Conservation (phyloP, 2,797 vertebrate species). For the Falco peregrinus region DNA sequence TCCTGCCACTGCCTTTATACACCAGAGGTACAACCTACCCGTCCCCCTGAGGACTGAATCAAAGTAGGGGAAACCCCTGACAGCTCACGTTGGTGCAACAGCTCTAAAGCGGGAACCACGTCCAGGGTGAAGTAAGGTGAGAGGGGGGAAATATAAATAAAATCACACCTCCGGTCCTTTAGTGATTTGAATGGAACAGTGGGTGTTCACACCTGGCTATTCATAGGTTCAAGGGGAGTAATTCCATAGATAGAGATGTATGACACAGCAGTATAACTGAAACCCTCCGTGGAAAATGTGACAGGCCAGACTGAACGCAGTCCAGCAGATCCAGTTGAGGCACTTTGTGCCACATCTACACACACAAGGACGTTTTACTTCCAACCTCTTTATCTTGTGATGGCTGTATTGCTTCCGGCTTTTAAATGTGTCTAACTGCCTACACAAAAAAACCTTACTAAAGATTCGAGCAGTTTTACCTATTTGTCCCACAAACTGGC, state of each 20-base stretch:
- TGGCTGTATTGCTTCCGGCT: background rate
- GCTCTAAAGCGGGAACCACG: background rate
- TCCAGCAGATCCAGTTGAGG: background rate
- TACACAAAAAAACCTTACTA: background rate
- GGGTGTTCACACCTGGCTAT: background rate
- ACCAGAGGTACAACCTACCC: background rate
- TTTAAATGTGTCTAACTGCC: background rate
- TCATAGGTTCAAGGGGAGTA: background rate
- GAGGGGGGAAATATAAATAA: background rate
- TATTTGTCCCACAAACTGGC: background rate
- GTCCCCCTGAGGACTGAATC: fast-evolving
- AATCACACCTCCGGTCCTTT: background rate
- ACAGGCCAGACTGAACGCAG: background rate
- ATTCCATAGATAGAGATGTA: background rate
- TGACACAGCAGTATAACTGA: background rate
- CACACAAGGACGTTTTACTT: background rate
- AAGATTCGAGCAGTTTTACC: background rate
- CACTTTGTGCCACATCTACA: background rate
- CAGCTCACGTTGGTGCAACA: background rate
- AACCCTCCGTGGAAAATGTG: background rate
- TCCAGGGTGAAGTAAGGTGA: too few relatives aligned
- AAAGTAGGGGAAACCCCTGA: background rate
- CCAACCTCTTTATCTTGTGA: background rate
- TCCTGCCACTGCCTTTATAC: background rate
- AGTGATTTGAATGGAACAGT: background rate